Conservation (phyloP, 2,888 invertebrate species). For the Acanthacorydalis orientalis region DNA sequence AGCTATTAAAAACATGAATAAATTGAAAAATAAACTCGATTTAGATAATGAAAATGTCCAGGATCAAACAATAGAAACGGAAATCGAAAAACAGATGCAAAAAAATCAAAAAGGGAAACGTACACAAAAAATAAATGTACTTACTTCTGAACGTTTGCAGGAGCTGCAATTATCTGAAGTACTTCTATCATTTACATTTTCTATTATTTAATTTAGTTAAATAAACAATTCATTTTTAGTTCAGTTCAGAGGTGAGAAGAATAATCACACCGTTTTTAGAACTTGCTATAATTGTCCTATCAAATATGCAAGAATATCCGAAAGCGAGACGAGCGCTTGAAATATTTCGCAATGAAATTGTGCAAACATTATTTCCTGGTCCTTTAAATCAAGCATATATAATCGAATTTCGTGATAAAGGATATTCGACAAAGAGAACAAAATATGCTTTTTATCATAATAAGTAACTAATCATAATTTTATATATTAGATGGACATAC, state of each 20-base stretch:
- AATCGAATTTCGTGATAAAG: conserved; percentile 3
- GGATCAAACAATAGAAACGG: neutral
- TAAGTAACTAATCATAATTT: no score
- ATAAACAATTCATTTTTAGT: neutral
- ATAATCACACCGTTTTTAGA: conserved; percentile 1
- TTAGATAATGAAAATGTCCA: conserved; percentile 1
- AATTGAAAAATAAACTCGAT: neutral
- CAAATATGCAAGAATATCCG: neutral
- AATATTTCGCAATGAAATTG: neutral
- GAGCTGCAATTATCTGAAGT: conserved; percentile 3
- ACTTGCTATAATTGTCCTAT: neutral
- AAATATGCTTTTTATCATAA: conserved; percentile 3
- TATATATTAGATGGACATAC: no score
- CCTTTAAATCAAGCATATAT: conserved; percentile 3
- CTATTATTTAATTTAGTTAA: neutral
- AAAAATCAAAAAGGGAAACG: neutral
- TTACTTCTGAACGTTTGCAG: neutral
- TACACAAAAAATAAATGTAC: neutral
- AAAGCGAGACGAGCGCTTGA: neutral
- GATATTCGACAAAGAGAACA: conserved; percentile 3
- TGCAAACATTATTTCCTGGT: neutral
- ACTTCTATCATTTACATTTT: neutral
- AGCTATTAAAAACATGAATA: neutral
- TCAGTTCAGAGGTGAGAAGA: conserved; percentile 3
- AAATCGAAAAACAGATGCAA: conserved; percentile 4